phyloP scores from a whole-genome alignment of 2,797 vertebrate species.

The Catamblyrhynchus diadema region DNA sequence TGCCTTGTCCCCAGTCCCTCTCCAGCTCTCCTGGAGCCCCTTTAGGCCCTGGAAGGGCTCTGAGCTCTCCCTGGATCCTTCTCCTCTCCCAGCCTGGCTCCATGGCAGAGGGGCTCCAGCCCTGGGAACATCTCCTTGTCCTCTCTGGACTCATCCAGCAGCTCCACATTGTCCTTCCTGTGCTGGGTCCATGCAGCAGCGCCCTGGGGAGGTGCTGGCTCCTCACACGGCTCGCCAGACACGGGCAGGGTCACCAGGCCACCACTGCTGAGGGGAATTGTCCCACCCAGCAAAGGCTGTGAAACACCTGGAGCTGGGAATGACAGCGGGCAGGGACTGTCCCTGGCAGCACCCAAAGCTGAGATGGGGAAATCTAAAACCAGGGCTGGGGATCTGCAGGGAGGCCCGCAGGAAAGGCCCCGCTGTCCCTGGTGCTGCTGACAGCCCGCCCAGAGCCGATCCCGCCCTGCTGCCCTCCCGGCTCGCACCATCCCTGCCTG shows the following conservation, averaged over 20 bases:
- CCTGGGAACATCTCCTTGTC: fast-evolving
- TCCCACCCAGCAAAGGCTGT: background rate
- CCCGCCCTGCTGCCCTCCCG: background rate
- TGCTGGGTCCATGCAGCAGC: background rate
- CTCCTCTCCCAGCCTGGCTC: background rate
- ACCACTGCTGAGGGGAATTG: background rate
- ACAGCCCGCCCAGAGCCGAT: background rate
- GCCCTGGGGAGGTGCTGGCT: background rate
- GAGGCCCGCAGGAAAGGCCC: background rate
- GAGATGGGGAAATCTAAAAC: background rate
- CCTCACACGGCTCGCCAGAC: background rate
- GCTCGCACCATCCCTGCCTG: background rate
- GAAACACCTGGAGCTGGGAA: background rate
- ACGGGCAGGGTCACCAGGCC: background rate
- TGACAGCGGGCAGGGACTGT: background rate
- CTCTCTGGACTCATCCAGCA: background rate
- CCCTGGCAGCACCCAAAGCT: background rate
- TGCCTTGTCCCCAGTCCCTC: background rate
- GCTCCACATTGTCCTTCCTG: background rate
- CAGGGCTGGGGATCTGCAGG: fast-evolving
- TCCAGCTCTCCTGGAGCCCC: background rate
- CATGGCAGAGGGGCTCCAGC: background rate
- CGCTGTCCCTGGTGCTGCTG: background rate
- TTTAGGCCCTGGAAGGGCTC: background rate
- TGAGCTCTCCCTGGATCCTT: background rate